Conservation (phyloP, 2,888 invertebrate species). For the Drosophila anceps region DNA sequence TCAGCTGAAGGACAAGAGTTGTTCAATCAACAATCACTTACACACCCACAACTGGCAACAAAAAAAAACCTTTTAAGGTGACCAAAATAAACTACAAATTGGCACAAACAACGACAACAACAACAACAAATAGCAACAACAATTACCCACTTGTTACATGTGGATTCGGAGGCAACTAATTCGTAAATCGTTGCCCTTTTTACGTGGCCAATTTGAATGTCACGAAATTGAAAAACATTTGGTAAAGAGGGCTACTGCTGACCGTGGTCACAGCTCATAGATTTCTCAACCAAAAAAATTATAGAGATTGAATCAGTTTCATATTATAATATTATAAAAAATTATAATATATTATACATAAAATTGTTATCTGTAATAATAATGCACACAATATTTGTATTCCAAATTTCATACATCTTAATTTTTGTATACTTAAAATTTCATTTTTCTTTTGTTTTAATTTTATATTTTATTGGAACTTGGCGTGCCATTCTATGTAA, state of each 20-base stretch:
- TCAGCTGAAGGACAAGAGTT: conserved; percentile 50
- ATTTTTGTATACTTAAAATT: too few relatives aligned
- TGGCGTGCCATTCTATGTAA: too few relatives aligned
- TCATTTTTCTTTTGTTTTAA: too few relatives aligned
- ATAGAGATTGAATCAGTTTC: not conserved
- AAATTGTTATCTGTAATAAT: not conserved
- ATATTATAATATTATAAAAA: not conserved
- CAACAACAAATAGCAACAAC: conserved; percentile 14
- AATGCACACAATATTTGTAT: not conserved
- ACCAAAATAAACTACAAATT: conserved; percentile 33
- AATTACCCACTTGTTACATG: conserved; percentile 51
- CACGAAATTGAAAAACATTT: conserved; percentile 72
- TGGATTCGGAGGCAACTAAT: conserved; percentile 41
- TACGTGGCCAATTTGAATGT: conserved; percentile 75
- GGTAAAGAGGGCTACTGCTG: conserved; percentile 50
- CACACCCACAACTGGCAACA: conserved; percentile 20
- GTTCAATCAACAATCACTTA: conserved; percentile 43
- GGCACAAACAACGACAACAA: conserved; percentile 12
- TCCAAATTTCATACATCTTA: too few relatives aligned
- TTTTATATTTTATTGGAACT: too few relatives aligned
- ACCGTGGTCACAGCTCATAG: not conserved
- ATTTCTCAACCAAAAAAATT: not conserved
- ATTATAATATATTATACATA: too few relatives aligned
- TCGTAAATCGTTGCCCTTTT: conserved; percentile 60
- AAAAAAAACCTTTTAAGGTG: conserved; percentile 12